phyloP scores from a whole-genome alignment of 2,113 vertebrate genomes.

The Mobula hypostoma region DNA sequence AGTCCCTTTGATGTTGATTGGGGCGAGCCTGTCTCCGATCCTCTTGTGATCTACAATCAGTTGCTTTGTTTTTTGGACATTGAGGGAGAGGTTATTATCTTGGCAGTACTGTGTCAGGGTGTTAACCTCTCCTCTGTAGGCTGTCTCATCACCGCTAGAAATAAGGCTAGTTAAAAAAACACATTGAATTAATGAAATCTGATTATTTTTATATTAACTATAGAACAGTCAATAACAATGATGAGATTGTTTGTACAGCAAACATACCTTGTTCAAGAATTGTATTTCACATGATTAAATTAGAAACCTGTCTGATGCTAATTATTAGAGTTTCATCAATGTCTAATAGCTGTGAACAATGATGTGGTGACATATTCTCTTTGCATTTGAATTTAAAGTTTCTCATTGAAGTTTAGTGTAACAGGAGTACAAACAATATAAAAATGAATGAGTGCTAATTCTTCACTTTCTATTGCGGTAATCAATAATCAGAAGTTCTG shows the following conservation, averaged over 20 bases:
- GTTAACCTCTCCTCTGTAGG: too few species aligned
- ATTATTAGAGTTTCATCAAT: background rate
- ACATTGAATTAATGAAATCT: background rate
- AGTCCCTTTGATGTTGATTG: too few species aligned
- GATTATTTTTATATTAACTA: background rate
- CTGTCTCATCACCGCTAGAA: too few species aligned
- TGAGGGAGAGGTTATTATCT: too few species aligned
- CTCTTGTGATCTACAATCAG: too few species aligned
- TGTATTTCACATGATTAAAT: background rate
- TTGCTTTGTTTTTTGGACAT: too few species aligned
- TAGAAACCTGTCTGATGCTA: background rate
- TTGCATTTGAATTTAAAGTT: background rate
- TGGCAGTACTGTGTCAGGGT: too few species aligned
- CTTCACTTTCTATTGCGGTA: background rate
- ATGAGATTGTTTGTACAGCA: background rate
- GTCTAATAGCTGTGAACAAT: background rate
- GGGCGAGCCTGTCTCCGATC: too few species aligned
- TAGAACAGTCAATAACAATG: background rate
- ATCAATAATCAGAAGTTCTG: background rate
- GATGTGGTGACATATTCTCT: background rate
- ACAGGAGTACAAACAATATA: background rate
- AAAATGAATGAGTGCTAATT: background rate
- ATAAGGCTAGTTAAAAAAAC: background rate
- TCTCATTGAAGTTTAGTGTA: background rate
- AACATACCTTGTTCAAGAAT: background rate